These are phyloP conservation scores for Trisateles emortualis DNA, from an alignment of 2,888 invertebrate genomes.

Conservation along the genomic window DNA sequence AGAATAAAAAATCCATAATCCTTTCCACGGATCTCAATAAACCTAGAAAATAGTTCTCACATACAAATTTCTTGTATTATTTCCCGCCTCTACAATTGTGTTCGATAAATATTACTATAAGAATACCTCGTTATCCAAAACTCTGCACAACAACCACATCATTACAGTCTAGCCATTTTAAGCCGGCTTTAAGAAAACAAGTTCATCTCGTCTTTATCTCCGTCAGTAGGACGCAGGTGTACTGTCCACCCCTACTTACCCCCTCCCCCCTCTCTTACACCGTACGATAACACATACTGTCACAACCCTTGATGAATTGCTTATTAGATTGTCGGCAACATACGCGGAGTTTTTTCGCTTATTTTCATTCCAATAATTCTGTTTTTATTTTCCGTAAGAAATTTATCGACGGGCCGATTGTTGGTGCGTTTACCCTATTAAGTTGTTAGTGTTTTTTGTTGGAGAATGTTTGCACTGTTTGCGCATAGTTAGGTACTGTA, in stretches of 20 bases:
- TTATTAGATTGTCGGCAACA: conserved; percentile 77
- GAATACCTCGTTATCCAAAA: conserved; percentile 60
- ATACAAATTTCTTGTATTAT: too few species aligned
- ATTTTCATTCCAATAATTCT: conserved; percentile 66
- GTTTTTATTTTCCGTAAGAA: conserved; percentile 57
- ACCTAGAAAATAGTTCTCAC: too few species aligned
- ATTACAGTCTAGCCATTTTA: conserved; percentile 71
- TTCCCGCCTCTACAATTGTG: too few species aligned
- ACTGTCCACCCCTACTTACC: conserved; percentile 44
- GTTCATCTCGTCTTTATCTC: conserved; percentile 74
- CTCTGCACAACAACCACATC: conserved; percentile 57
- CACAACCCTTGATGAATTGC: conserved; percentile 82
- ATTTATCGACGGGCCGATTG: conserved; percentile 53
- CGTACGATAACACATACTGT: conserved; percentile 76
- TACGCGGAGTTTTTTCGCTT: conserved; percentile 65
- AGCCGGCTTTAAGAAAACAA: conserved; percentile 68
- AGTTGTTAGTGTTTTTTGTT: conserved; percentile 50
- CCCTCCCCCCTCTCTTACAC: conserved; percentile 40
- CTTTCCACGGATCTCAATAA: too few species aligned
- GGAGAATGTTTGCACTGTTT: conserved; percentile 2
- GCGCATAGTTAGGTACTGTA: neutral
- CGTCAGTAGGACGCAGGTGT: conserved; percentile 74
- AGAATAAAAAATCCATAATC: too few species aligned
- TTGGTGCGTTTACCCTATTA: conserved; percentile 62
- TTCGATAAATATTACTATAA: too few species aligned